Conservation (phyloP, 2,113 vertebrate genomes). For the Antechinus stuartii region DNA sequence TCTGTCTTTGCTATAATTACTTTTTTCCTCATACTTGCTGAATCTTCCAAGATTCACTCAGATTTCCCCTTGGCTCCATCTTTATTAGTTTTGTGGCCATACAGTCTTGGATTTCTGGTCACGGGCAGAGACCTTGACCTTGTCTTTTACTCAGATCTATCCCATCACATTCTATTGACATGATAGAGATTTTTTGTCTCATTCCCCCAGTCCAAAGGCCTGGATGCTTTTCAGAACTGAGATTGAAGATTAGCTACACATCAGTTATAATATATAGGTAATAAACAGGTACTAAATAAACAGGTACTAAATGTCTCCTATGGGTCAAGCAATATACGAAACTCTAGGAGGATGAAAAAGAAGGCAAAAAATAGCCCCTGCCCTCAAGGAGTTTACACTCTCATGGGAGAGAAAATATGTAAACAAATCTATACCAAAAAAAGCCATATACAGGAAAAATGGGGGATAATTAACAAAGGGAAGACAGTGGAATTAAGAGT, state of each 20-base stretch:
- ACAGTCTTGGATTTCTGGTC: background rate
- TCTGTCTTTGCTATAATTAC: background rate
- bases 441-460: background rate
- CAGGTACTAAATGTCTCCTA: no score
- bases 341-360: no score
- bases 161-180: background rate
- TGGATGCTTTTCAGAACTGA: no score
- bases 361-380: no score
- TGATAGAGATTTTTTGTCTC: no score
- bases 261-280: no score
- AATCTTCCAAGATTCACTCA: background rate
- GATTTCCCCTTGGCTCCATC: background rate
- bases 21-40: background rate
- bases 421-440: background rate
- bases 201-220: no score
- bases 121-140: background rate
- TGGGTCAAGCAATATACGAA: no score
- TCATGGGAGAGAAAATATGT: background rate
- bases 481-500: background rate
- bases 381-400: no score
- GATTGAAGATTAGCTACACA: no score
- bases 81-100: background rate
- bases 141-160: background rate
- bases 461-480: background rate
- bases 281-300: no score